Percentiles rank a stretch among this genome's conserved stretches.
phyloP scores from a whole-genome alignment of 2,113 vertebrate genomes.

The Dicerorhinus sumatrensis region DNA sequence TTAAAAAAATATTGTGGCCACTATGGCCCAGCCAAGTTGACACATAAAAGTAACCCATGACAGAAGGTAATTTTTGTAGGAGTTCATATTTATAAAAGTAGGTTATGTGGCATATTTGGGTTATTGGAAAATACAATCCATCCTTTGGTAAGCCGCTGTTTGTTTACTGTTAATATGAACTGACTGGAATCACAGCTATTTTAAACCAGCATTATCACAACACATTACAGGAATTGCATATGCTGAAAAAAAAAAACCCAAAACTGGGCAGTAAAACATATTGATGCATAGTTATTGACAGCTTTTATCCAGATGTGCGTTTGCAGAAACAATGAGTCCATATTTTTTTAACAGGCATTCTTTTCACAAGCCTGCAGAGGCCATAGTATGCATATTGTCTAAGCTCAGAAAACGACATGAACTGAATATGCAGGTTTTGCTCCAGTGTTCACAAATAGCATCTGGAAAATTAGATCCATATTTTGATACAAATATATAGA shows the following conservation, averaged over 20 bases:
- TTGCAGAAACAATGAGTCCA: slow-evolving; percentile 78
- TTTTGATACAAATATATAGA: slow-evolving; percentile 13
- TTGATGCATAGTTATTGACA: slow-evolving; percentile 90
- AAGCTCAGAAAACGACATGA: slow-evolving; percentile 2
- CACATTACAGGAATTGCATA: slow-evolving; percentile 87
- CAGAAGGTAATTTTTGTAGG: background rate
- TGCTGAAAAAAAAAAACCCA: slow-evolving; percentile 85
- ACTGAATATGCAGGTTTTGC: background rate
- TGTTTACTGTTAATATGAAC: slow-evolving; percentile 69
- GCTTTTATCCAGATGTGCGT: slow-evolving; percentile 87
- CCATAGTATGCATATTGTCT: background rate
- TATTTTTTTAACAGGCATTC: slow-evolving; percentile 60
- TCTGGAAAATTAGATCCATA: slow-evolving; percentile 35
- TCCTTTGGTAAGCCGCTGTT: slow-evolving; percentile 47
- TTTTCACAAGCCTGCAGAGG: background rate
- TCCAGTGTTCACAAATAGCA: slow-evolving; percentile 3
- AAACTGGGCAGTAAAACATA: slow-evolving; percentile 86
- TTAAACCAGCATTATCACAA: slow-evolving; percentile 87
- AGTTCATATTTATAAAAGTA: slow-evolving; percentile 1
- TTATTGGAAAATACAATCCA: slow-evolving; percentile 32
- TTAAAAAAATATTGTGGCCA: background rate
- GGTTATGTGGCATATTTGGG: background rate
- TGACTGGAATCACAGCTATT: slow-evolving; percentile 87
- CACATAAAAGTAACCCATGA: background rate
- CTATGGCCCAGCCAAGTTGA: background rate